These are phyloP conservation scores for Lasioglossum marginatum DNA, from an alignment of 2,888 invertebrate species.

Conservation along the genomic window DNA sequence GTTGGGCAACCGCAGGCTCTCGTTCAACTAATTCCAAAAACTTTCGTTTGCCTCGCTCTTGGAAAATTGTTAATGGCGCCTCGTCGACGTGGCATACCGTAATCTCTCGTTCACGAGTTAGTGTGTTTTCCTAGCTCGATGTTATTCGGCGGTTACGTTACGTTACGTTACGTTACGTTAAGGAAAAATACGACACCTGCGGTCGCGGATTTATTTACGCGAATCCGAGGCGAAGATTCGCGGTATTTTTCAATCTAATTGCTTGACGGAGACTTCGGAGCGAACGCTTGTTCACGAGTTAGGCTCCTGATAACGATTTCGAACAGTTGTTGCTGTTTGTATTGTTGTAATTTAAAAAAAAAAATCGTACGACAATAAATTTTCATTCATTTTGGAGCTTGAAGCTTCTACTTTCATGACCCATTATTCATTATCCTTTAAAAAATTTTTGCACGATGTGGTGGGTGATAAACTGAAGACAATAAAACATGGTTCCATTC, in stretches of 20 bases:
- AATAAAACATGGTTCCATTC: no score
- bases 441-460: no score
- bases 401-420: not conserved
- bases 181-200: not conserved
- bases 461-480: no score
- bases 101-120: not conserved
- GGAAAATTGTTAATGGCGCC: not conserved
- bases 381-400: not conserved
- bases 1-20: conserved; percentile 4
- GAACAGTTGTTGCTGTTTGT: not conserved
- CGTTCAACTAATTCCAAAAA: conserved; percentile 5
- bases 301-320: not conserved
- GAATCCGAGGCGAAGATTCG: not conserved
- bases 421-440: not conserved
- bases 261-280: not conserved
- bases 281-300: not conserved
- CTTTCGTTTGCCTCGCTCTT: not conserved
- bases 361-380: no score
- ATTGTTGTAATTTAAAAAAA: no score
- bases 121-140: not conserved
- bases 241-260: not conserved
- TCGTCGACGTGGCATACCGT: not conserved
- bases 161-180: not conserved
- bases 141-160: not conserved
- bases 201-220: conserved; percentile 4